Base-by-base conservation (phyloP, 92 coral and sea anemone genomes). In the Bergia sp. region DNA sequence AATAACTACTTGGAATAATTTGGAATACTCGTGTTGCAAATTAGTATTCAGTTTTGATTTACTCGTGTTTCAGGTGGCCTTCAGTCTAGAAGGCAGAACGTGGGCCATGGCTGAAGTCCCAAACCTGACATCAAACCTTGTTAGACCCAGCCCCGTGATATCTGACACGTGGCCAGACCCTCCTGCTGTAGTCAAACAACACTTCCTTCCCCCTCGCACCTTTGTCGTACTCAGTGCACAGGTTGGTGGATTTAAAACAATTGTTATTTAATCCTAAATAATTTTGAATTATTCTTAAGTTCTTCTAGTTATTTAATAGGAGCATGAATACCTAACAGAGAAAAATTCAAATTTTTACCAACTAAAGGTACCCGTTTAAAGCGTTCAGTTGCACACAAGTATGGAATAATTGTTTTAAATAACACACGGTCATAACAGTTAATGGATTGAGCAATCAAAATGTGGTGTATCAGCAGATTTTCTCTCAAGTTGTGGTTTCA, bases 51-150 rank as follows among this genome's bases (percentile, higher is more conserved):
- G 67, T 38, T 42, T 16, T 43, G 7, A 81, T 29, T 36, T 21
- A 57, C 69, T 12, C 18, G n/a, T 74, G 37, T 79, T 86, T 11
- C 85, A 94, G 93, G 97, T 95, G 7, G 91, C 91, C 21, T 87
- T 93, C 13, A 95, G 93, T 5, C 85, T 97, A 82, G 99, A 97
- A 44, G 99, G 99, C 7, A 91, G 96, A 74, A 93, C 98, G 0
- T 97, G 99, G 99, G 98, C 99, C 20, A 79, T 95, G 49, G 95
- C 96, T 86, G 99, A 97, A 87, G 98, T 97, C 7, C 97, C 99
- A 23, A 95, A 90, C 86, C 87, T 95, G 90, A 87, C 93, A 3
- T 82, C 93, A 44, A 90, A 93, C 45, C 90, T 94, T 58, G 81
- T 93, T 43, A 72, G 92, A 29, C 97, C 96, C 12, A 93, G 95